phyloP scores from a whole-genome alignment of 2,113 vertebrate genomes.

The Pan paniscus region DNA sequence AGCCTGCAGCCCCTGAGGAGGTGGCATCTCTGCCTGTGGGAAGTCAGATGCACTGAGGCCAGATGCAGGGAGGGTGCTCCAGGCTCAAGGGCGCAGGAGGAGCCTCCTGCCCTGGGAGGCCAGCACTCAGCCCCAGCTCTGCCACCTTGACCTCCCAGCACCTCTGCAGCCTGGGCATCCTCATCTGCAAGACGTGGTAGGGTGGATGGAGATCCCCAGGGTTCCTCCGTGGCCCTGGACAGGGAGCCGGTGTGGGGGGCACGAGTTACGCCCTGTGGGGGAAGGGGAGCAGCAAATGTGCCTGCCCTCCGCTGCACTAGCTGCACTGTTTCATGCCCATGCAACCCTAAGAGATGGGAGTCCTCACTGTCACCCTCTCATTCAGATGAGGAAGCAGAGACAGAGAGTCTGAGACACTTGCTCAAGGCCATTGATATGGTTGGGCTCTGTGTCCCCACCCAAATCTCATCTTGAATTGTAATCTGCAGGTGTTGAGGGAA shows the following conservation, averaged over 20 bases:
- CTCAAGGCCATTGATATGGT: neutral
- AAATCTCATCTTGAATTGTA: too few relatives aligned
- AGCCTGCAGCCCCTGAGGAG: neutral
- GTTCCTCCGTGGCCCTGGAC: neutral
- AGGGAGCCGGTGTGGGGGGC: fast-evolving
- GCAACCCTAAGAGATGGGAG: neutral
- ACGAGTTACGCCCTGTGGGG: fast-evolving
- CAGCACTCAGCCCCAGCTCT: neutral
- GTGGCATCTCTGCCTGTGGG: neutral
- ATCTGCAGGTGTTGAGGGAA: too few relatives aligned
- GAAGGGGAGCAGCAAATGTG: neutral
- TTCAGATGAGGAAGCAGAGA: neutral
- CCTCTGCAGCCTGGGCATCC: neutral
- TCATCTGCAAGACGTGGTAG: fast-evolving
- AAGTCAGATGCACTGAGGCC: neutral
- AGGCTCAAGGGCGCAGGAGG: neutral
- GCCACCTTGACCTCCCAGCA: neutral
- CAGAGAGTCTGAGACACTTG: neutral
- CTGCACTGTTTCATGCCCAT: neutral
- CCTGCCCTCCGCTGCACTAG: fast-evolving
- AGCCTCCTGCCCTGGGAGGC: neutral
- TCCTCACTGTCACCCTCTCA: neutral
- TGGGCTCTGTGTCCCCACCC: too few relatives aligned
- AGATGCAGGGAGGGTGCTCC: neutral
- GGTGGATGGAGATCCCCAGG: fast-evolving